Conservation (phyloP, 2,888 invertebrate genomes). For the Didymodactylos carnosus region DNA sequence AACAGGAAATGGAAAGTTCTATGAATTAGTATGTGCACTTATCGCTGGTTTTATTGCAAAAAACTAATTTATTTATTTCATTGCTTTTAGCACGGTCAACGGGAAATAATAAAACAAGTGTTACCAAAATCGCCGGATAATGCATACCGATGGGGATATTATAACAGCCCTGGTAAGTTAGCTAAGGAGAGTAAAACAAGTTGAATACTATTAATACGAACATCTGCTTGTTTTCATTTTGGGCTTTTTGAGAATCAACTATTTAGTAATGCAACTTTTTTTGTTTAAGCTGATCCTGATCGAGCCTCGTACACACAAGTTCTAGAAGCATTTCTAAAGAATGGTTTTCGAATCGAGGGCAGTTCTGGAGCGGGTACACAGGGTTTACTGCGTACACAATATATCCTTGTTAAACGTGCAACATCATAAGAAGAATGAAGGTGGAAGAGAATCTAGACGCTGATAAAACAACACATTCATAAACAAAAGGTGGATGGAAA, state of each 20-base stretch:
- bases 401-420: background rate
- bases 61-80: background rate
- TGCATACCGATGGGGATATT: background rate
- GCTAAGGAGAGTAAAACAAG: too few species aligned
- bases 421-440: background rate
- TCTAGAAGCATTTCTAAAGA: background rate
- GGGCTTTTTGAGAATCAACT: too few species aligned
- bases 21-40: background rate
- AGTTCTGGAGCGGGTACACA: background rate
- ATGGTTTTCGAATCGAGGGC: background rate
- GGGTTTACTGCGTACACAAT: background rate
- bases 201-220: too few species aligned
- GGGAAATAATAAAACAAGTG: background rate
- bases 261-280: too few species aligned
- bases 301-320: background rate
- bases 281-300: background rate
- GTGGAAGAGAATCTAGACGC: too few species aligned
- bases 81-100: background rate
- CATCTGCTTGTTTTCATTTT: too few species aligned
- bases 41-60: background rate
- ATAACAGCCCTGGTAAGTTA: background rate
- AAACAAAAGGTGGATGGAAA: too few species aligned
- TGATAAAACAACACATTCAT: too few species aligned
- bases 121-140: background rate
- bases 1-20: background rate